phyloP scores from a whole-genome alignment of 1,140 invertebrate genomes.

The Halictus rubicundus region DNA sequence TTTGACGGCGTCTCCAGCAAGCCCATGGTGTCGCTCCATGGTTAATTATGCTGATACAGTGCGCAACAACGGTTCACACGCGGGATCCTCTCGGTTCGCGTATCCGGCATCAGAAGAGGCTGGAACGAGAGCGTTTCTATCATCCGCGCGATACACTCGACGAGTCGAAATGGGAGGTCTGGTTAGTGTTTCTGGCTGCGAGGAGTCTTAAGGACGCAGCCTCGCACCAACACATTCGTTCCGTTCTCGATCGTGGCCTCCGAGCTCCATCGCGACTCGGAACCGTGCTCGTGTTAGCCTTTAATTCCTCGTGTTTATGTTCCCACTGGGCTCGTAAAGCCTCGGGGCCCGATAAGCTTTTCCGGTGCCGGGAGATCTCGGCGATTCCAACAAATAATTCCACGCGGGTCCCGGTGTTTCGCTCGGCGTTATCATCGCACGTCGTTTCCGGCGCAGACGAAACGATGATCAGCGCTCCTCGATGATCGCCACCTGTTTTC shows the following conservation, averaged over 20 bases:
- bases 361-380: slow-evolving; percentile 62
- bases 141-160: slow-evolving; percentile 57
- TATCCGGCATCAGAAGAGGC: slow-evolving; percentile 46
- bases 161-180: slow-evolving; percentile 65
- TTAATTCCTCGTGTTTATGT: slow-evolving; percentile 70
- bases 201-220: slow-evolving; percentile 61
- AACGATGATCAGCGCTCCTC: too few relatives aligned
- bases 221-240: slow-evolving; percentile 14
- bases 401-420: not conserved
- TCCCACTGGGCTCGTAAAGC: slow-evolving; percentile 68
- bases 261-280: slow-evolving; percentile 20
- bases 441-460: not conserved
- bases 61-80: slow-evolving; percentile 32
- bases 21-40: too few relatives aligned
- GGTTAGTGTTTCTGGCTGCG: slow-evolving; percentile 72
- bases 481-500: not conserved
- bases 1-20: too few relatives aligned
- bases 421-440: not conserved
- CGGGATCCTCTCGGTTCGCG: not conserved
- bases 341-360: slow-evolving; percentile 66
- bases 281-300: slow-evolving; percentile 39
- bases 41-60: too few relatives aligned
- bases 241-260: slow-evolving; percentile 1
- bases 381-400: slow-evolving; percentile 29
- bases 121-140: slow-evolving; percentile 57